Base-by-base conservation (phyloP, 1,140 invertebrate genomes). In the Argopecten irradians region DNA sequence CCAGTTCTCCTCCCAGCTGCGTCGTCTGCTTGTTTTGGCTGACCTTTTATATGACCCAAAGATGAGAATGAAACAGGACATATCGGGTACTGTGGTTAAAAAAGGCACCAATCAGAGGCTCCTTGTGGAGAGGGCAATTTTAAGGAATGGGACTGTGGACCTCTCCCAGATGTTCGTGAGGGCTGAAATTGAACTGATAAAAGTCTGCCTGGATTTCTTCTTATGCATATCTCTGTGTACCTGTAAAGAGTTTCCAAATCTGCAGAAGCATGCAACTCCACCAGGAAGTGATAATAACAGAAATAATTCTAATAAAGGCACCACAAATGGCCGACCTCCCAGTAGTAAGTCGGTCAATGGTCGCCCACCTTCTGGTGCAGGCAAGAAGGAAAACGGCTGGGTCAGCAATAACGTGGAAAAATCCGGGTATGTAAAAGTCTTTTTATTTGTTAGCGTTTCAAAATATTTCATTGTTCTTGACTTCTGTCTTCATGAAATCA, bases 161-260 rank as follows among this genome's bases (percentile, higher is more conserved):
- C 35, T 89, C 35, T 85, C n/a, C 0, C 34, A n/a, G 22, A 43
- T 89, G 14, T 85, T 89, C 71, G 89, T 87, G 34, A 33, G 82
- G 34, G 86, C 87, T 82, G 91, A 92, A 84, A 71, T 92, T 28
- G 84, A 89, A 0, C 82, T 92, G 22, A 88, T 92, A n/a, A 89
- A 35, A 2, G 89, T 82, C 34, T 82, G 90, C 16, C 87, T 92
- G 34, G 91, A 92, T 35, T 41, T 92, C n/a, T 41, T 90, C 2
- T 39, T 92, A 32, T 89, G 90, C 33, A 87, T 90, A 33, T 84
- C 91, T 19, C 41, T 92, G 82, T 92, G 91, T 89, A 89, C 91
- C 0, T 92, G 91, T 86, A 87, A 87, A 87, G 71, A 83, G 13
- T 89, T 89, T 83, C 55, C 86, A 82, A 82, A 89, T 55, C 39